A percentile compares a stretch with the other conserved stretches of the same genome.
These are phyloP conservation scores for Drosophila cardini DNA, from an alignment of 1,140 invertebrate genomes.

Conservation along the genomic window DNA sequence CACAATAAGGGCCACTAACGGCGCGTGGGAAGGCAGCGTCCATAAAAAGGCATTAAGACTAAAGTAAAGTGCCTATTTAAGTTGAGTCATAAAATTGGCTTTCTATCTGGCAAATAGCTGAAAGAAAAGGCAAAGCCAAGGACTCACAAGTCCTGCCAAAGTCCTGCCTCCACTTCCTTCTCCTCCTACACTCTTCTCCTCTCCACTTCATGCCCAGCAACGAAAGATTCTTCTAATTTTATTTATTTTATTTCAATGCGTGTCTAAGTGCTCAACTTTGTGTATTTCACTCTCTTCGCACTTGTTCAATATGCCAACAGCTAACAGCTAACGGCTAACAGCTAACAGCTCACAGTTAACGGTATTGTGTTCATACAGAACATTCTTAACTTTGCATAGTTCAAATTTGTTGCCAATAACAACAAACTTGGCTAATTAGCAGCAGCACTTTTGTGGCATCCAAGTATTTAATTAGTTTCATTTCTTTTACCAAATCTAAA, in stretches of 20 bases:
- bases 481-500: conserved; percentile 3
- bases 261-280: conserved; percentile 73
- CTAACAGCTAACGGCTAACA: conserved; percentile 3
- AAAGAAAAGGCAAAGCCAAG: conserved; percentile 26
- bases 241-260: conserved; percentile 82
- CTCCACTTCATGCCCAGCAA: background rate
- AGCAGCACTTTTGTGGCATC: conserved; percentile 29
- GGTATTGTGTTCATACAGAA: conserved; percentile 10
- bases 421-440: conserved; percentile 39
- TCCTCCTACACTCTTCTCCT: too few relatives aligned
- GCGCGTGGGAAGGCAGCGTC: conserved; percentile 28
- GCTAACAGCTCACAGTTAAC: conserved; percentile 10
- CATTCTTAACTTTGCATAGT: conserved; percentile 32
- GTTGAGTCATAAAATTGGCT: conserved; percentile 83
- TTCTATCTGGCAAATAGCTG: conserved; percentile 69
- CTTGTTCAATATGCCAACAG: conserved; percentile 49
- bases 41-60: conserved; percentile 80
- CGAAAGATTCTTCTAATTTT: conserved; percentile 63
- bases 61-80: conserved; percentile 83
- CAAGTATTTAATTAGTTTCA: conserved; percentile 43
- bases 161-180: too few relatives aligned
- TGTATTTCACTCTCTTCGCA: conserved; percentile 16
- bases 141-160: conserved; percentile 7
- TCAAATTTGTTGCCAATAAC: conserved; percentile 26
- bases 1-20: conserved; percentile 37